A percentile compares a stretch with the other conserved stretches of the same genome.
These are phyloP conservation scores for Phengaris alcon DNA, from an alignment of 2,888 invertebrate genomes.

Conservation along the genomic window DNA sequence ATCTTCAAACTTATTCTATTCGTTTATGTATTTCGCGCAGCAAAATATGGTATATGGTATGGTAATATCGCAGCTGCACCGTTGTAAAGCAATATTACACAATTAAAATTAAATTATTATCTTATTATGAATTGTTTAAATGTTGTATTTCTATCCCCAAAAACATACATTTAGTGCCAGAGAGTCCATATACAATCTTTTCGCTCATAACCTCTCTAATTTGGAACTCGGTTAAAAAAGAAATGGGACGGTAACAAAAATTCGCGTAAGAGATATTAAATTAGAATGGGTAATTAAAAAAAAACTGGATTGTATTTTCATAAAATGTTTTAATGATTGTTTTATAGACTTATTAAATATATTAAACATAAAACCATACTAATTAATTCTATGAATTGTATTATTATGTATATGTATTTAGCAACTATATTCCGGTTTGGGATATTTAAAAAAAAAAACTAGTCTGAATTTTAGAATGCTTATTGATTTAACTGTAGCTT, in stretches of 20 bases:
- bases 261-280: background rate
- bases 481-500: too few relatives aligned
- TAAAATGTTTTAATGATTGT: background rate
- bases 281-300: background rate
- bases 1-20: too few relatives aligned
- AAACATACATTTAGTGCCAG: too few relatives aligned
- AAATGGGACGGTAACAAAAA: background rate
- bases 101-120: slow-evolving; percentile 11
- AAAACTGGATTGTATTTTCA: background rate
- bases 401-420: too few relatives aligned
- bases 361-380: too few relatives aligned
- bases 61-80: background rate
- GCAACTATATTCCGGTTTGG: too few relatives aligned
- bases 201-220: too few relatives aligned
- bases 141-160: background rate
- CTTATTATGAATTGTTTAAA: background rate
- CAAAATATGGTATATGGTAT: background rate
- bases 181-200: too few relatives aligned
- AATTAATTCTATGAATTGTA: too few relatives aligned
- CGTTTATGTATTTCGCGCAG: background rate
- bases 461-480: too few relatives aligned
- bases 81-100: slow-evolving; percentile 8
- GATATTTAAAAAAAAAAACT: too few relatives aligned
- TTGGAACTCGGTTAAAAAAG: background rate
- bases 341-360: background rate